These are phyloP conservation scores for Oppia nitens DNA, from an alignment of 1,140 invertebrate species.

Conservation along the genomic window DNA sequence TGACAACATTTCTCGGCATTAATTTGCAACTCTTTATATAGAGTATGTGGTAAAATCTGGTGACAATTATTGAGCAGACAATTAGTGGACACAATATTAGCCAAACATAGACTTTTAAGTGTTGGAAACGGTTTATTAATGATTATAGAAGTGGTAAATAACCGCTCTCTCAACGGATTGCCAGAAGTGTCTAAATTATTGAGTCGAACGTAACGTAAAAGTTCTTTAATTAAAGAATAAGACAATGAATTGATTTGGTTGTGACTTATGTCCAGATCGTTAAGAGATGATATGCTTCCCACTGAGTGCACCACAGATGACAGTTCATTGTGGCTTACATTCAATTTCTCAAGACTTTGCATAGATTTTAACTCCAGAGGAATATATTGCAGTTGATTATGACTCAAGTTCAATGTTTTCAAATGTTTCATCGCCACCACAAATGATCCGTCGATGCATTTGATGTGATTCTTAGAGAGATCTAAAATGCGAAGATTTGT, in stretches of 20 bases:
- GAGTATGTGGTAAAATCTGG: not conserved
- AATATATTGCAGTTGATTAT: not conserved
- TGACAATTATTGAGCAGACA: not conserved
- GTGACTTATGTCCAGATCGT: not conserved
- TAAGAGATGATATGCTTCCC: not conserved
- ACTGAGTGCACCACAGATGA: not conserved
- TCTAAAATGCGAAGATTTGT: not conserved
- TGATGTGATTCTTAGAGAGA: not conserved
- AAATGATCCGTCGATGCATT: not conserved
- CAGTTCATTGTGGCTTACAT: not conserved
- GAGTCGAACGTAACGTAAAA: not conserved
- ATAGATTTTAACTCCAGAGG: not conserved
- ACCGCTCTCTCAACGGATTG: not conserved
- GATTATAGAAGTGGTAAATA: not conserved
- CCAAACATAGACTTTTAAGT: not conserved
- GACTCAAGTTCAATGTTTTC: not conserved
- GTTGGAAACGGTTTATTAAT: not conserved
- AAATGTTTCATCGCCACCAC: not conserved
- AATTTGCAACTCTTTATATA: not conserved
- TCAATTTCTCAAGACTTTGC: not conserved
- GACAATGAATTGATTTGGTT: not conserved
- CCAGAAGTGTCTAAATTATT: not conserved
- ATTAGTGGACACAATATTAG: not conserved
- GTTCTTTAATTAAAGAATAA: not conserved
- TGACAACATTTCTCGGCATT: not conserved